These are phyloP conservation scores for Ptilonorhynchus violaceus DNA, from an alignment of 2,113 vertebrate species.

Conservation along the genomic window DNA sequence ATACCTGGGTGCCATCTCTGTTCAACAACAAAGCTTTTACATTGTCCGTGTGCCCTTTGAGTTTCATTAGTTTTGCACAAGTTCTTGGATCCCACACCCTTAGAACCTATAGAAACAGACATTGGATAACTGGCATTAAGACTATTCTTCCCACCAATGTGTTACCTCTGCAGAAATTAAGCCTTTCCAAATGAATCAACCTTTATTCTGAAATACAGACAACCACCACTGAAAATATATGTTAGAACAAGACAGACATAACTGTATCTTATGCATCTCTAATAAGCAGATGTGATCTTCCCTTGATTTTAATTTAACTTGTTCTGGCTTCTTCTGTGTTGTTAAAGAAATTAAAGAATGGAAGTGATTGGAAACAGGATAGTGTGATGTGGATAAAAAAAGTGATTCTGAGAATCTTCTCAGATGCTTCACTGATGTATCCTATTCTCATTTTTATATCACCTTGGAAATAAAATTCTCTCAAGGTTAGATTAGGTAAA, in stretches of 20 bases:
- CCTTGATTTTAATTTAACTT: background rate
- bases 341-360: background rate
- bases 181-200: background rate
- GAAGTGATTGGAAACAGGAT: background rate
- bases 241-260: background rate
- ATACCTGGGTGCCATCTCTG: conserved; percentile 94
- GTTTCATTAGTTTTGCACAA: conserved; percentile 97
- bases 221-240: background rate
- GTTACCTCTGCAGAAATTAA: background rate
- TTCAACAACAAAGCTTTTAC: conserved; percentile 94
- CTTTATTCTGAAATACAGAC: fast-evolving
- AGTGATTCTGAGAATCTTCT: background rate
- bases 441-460: background rate
- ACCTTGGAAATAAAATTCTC: background rate
- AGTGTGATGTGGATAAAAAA: background rate
- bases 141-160: background rate
- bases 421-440: background rate
- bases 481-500: background rate
- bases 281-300: background rate
- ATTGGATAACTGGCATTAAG: background rate
- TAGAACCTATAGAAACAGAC: conserved; percentile 76
- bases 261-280: background rate
- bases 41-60: conserved; percentile 97
- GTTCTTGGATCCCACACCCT: conserved; percentile 97
- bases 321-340: background rate